Conservation (phyloP, 64 coral and sea anemone genomes). For the Pachyseris speciosa region DNA sequence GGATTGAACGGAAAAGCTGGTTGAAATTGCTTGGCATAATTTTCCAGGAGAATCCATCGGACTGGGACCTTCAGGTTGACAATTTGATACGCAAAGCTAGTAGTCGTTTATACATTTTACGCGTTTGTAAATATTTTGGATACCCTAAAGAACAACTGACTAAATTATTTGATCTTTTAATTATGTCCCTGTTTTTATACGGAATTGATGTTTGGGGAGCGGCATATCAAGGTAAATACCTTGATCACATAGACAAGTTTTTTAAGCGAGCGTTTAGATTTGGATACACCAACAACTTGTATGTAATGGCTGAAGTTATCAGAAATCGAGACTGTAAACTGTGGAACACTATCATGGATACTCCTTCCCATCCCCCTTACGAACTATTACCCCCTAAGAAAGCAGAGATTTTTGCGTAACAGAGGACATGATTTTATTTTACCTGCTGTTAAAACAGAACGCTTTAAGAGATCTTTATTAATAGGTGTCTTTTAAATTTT, state of each 20-base stretch:
- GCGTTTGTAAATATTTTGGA: slow-evolving; percentile 61
- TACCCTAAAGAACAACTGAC: slow-evolving; percentile 2
- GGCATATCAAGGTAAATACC: slow-evolving; percentile 31
- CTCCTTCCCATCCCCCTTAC: too few species aligned
- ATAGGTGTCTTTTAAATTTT: too few species aligned
- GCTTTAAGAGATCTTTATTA: slow-evolving; percentile 24
- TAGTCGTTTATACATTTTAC: slow-evolving; percentile 62
- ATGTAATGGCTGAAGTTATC: neutral
- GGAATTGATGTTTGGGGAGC: slow-evolving; percentile 59
- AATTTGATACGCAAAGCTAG: slow-evolving; percentile 44
- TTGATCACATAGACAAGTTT: slow-evolving; percentile 32
- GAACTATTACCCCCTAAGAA: too few species aligned
- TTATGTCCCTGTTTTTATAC: slow-evolving; percentile 27
- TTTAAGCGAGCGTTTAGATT: slow-evolving; percentile 15
- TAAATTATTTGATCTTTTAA: neutral
- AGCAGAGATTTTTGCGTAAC: slow-evolving; percentile 31
- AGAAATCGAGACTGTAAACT: slow-evolving; percentile 2
- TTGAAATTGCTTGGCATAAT: slow-evolving; percentile 55
- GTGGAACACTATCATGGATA: neutral
- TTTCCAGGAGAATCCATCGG: slow-evolving; percentile 65
- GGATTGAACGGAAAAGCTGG: slow-evolving; percentile 58
- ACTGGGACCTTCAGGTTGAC: slow-evolving; percentile 52
- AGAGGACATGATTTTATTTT: slow-evolving; percentile 52
- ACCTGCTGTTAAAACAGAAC: slow-evolving; percentile 39
- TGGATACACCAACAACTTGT: neutral